These are phyloP conservation scores for Nycteola revayana DNA, from an alignment of 2,888 invertebrate genomes.

Conservation along the genomic window DNA sequence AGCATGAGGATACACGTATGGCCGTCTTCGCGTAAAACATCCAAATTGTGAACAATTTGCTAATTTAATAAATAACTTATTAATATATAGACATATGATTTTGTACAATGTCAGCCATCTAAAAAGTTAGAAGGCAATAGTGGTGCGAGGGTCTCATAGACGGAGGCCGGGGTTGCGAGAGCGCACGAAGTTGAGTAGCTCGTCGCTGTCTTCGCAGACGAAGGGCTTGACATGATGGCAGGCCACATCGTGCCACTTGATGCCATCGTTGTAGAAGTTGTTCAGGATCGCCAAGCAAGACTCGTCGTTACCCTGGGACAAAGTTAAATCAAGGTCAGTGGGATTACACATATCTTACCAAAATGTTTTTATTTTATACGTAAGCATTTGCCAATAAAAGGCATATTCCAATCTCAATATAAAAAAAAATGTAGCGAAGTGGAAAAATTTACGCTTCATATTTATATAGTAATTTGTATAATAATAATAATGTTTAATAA, in stretches of 20 bases:
- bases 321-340: no score
- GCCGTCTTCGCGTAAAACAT: constrained; percentile 32
- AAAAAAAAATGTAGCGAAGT: no score
- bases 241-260: constrained; percentile 94
- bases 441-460: no score
- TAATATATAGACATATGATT: constrained; percentile 63
- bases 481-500: no score
- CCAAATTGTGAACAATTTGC: constrained; percentile 29
- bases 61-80: constrained; percentile 74
- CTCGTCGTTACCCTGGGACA: constrained; percentile 91
- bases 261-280: constrained; percentile 94
- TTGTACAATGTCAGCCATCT: constrained; percentile 77
- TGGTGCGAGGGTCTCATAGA: constrained; percentile 73
- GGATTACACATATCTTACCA: no score
- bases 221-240: constrained; percentile 93
- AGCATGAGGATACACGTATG: constrained; percentile 22
- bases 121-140: constrained; percentile 49
- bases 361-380: no score
- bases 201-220: constrained; percentile 95
- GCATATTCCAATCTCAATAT: no score
- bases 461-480: no score
- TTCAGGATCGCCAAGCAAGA: constrained; percentile 94
- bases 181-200: constrained; percentile 93
- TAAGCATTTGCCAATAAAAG: no score
- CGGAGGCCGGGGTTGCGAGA: constrained; percentile 93